Evolutionary conservation across 2,888 invertebrate species (phyloP), one percentile per base, ranked within the genome.

Genomic region (Eupithecia centaureata): DNA sequence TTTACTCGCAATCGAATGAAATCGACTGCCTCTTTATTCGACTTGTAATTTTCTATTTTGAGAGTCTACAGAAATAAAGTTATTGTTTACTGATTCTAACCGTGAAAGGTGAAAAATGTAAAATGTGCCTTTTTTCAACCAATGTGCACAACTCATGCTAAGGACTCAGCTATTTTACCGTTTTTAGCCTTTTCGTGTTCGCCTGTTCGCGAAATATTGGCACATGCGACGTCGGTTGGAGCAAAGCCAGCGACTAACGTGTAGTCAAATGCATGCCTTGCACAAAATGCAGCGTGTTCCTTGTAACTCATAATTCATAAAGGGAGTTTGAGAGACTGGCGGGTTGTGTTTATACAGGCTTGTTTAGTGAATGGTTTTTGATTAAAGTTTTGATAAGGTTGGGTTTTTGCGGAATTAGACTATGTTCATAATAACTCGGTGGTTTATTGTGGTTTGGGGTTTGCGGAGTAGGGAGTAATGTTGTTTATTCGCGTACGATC

Each of bases 211-310:
- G 57, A 66, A 70, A 70, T 70, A 70, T 63, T 63, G 66, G 70
- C 63, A 51, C 60, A 61, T n/a, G 47, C 47, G 56, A 18, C 65
- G 52, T 65, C 59, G 68, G 69, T 68, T 68, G 68, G 69, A 66
- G 38, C 60, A n/a, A 28, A 12, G 70, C 70, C 70, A 70, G 65
- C 61, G 63, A 52, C 62, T 62, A 59, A 61, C 51, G 63, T 67
- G 61, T 64, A 70, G 63, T 70, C 67, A 65, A 64, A 70, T 67
- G 67, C 70, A 70, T 33, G 57, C 59, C 61, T 52, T 56, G 61
- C 61, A 32, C 7, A 27, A 27, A 52, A 27, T 27, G 27, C 15
- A 27, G 52, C 52, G 27, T 33, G 54, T 51, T 56, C 30, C 33
- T 62, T 0, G 51, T 22, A n/a, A 13, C 56, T 25, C 61, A 58